A percentile compares a stretch with the other conserved stretches of the same genome.
Evolutionary conservation across 1,140 invertebrate species (phyloP).

Genomic region (Papilio glaucus): DNA sequence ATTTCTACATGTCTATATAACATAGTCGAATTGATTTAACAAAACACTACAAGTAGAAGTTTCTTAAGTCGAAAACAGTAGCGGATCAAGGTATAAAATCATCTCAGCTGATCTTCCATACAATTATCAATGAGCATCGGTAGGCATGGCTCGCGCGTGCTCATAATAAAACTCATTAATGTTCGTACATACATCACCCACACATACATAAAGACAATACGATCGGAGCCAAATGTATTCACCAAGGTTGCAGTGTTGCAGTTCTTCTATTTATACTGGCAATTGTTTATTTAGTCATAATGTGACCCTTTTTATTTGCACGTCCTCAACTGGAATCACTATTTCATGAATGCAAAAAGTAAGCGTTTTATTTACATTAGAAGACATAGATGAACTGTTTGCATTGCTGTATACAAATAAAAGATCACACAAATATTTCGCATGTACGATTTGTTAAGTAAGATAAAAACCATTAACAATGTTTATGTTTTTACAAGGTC

Average conservation of each 20-base stretch:
- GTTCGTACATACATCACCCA: too few species aligned
- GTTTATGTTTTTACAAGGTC: background rate
- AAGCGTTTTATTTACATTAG: background rate
- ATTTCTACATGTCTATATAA: too few species aligned
- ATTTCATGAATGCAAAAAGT: slow-evolving; percentile 8
- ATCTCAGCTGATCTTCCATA: too few species aligned
- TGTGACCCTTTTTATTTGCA: background rate
- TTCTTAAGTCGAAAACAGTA: too few species aligned
- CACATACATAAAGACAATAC: too few species aligned
- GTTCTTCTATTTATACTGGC: slow-evolving; percentile 16
- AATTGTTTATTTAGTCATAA: slow-evolving; percentile 17
- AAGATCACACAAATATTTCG: slow-evolving; percentile 4
- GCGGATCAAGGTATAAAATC: too few species aligned
- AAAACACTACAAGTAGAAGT: too few species aligned
- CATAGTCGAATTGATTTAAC: too few species aligned
- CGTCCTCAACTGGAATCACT: background rate
- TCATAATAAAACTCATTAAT: too few species aligned
- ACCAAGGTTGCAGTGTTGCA: background rate
- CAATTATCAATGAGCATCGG: too few species aligned
- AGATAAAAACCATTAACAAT: background rate
- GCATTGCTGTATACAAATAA: background rate
- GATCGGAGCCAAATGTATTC: too few species aligned
- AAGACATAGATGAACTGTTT: background rate
- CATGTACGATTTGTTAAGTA: background rate
- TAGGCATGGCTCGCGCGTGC: too few species aligned